phyloP scores from a whole-genome alignment of 35 echinoderm and acorn worm genomes.

The Ophioderma brevispina region DNA sequence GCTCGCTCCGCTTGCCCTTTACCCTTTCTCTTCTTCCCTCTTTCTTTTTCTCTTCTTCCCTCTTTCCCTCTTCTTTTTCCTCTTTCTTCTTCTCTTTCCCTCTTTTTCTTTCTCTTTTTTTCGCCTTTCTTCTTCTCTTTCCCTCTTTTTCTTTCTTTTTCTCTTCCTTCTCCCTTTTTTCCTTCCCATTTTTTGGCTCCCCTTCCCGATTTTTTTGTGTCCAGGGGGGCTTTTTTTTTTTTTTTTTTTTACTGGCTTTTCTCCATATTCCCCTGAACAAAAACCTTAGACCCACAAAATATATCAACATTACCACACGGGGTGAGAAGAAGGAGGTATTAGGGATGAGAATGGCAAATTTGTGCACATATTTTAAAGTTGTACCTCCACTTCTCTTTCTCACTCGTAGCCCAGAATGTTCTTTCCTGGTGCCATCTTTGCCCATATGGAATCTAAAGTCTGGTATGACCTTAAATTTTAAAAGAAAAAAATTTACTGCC shows the following conservation, averaged over 20 bases:
- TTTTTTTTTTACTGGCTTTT: not conserved
- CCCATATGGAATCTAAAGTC: too few species aligned
- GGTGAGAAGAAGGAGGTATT: not conserved
- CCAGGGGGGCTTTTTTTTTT: too few species aligned
- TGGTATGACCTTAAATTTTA: too few species aligned
- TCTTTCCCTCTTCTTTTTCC: not conserved
- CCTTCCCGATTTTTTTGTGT: too few species aligned
- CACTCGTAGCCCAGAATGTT: too few species aligned
- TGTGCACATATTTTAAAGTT: too few species aligned
- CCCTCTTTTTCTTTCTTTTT: not conserved
- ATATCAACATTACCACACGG: not conserved
- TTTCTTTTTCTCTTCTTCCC: not conserved
- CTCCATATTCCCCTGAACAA: not conserved
- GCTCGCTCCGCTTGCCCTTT: not conserved
- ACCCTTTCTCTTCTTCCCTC: not conserved
- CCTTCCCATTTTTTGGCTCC: too few species aligned
- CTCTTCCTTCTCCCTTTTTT: not conserved
- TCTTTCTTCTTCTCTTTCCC: not conserved
- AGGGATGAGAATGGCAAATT: too few species aligned
- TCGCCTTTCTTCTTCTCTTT: too few species aligned
- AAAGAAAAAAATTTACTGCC: too few species aligned
- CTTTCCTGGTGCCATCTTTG: too few species aligned
- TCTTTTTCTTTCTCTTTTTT: not conserved
- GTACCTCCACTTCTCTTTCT: too few species aligned
- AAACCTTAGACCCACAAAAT: not conserved